Base-by-base conservation (phyloP, 1,140 invertebrate genomes). In the Drosophila quadrilineata region DNA sequence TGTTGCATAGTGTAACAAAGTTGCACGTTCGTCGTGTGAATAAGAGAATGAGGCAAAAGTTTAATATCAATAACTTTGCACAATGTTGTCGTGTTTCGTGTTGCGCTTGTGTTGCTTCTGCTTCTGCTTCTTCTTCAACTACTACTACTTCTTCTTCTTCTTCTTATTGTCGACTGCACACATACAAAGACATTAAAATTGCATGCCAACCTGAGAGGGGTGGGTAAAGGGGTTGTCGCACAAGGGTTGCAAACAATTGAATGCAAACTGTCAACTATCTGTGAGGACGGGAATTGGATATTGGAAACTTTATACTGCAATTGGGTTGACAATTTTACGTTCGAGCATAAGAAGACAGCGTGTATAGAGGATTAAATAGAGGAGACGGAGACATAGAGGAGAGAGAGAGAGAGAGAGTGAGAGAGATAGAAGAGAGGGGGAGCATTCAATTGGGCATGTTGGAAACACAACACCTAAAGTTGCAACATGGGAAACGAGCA, bases 131-230 rank as follows among this genome's bases (percentile, higher is more conserved):
- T n/a, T n/a, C n/a, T n/a, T n/a, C n/a, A n/a, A n/a, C n/a, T n/a
- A n/a, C n/a, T n/a, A n/a, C n/a, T n/a, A n/a, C n/a, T 49, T 57
- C n/a, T 56, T 67, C 45, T 19, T 62, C 14, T 41, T 66, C 38
- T 53, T 82, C 58, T 84, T 72, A 60, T 72, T 82, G 69, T 66
- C 82, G 72, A 58, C 54, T 80, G 71, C 62, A 65, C 36, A 50
- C 16, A 71, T 38, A 76, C 54, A 71, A 69, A 70, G 77, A 63
- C 70, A 84, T 85, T 84, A 67, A 84, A 77, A 77, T 74, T 85
- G 77, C 77, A 84, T 84, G 77, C 73, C 77, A 77, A 68, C 35
- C 35, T 54, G 57, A 63, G 64, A 54, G 71, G 33, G 50, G 38
- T 40, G 19, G 9, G n/a, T 9, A 53, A 38, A 53, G 24, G n/a